Conservation (phyloP, 2,113 vertebrate genomes). For the Caranx ignobilis region DNA sequence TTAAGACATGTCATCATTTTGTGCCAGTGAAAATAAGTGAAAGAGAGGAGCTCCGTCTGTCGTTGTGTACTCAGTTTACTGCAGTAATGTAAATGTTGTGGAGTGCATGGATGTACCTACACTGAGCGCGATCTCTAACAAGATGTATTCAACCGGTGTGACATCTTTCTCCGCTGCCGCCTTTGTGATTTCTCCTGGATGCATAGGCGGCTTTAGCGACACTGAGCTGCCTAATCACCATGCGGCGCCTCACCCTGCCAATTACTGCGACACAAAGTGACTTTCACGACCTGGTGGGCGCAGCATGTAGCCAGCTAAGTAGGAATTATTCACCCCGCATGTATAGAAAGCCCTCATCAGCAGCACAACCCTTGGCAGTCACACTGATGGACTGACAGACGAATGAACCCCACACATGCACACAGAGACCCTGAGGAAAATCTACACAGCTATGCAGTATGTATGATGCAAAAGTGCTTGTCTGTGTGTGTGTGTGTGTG, state of each 20-base stretch:
- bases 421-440: slow-evolving; percentile 5
- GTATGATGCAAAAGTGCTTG: background rate
- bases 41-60: too few relatives aligned
- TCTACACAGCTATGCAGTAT: background rate
- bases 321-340: slow-evolving; percentile 54
- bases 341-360: slow-evolving; percentile 44
- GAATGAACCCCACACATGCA: background rate
- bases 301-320: slow-evolving; percentile 44
- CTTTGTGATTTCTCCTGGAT: slow-evolving; percentile 8
- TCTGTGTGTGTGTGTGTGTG: background rate
- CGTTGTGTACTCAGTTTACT: background rate
- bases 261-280: slow-evolving; percentile 68
- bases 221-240: slow-evolving; percentile 51
- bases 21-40: too few relatives aligned
- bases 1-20: too few relatives aligned
- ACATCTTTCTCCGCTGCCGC: background rate
- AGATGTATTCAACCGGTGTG: background rate
- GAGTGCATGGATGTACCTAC: background rate
- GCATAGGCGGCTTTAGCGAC: slow-evolving; percentile 15
- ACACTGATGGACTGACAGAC: slow-evolving; percentile 18
- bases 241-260: slow-evolving; percentile 50
- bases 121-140: background rate
- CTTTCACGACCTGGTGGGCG: slow-evolving; percentile 62
- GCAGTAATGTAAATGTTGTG: background rate
- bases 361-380: slow-evolving; percentile 6